Evolutionary conservation across 1,140 invertebrate genomes (phyloP), one percentile per base, ranked within the genome.

Genomic region (Aphaenogaster ashmeadi): DNA sequence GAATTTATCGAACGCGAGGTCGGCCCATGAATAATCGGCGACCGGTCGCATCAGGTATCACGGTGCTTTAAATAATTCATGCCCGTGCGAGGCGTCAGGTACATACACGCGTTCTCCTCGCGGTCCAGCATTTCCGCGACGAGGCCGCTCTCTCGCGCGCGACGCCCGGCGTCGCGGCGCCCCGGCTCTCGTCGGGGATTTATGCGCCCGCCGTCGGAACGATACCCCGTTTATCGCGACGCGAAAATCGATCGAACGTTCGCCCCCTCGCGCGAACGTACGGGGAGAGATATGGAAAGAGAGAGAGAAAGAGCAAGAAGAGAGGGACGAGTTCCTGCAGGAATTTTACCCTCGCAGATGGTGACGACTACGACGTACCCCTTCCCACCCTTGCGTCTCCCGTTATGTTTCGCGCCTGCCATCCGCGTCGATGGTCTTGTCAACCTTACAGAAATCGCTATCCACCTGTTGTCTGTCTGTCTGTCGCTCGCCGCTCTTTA

Each of bases 401-500:
- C 58, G 58, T 84, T 75, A 75, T 84, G 56, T 56, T 60, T 84
- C 69, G 67, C 44, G 69, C 69, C 58, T 60, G 54, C 67, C 41
- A 60, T 74, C 27, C 80, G 41, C 41, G 69, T 62, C 69, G 80
- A 75, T 84, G 80, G 54, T 74, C 58, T 74, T 75, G 80, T 84
- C 80, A 84, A 84, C 54, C 80, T 84, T 75, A 50, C 41, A 62
- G 80, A 56, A 84, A 84, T 74, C 69, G 69, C 69, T 84, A 62
- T 75, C 80, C 80, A 84, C 80, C 80, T 84, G 80, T 84, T 84
- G 80, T 84, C 80, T 75, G 56, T 84, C 69, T 75, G 27, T n/a
- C 67, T 81, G 38, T 47, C 54, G n/a, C n/a, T n/a, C n/a, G n/a
- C 67, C 27, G 54, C 41, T 50, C 69, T 75, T 69, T 60, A 69